phyloP scores from a whole-genome alignment of 2,888 invertebrate genomes.

The Oscheius onirici region DNA sequence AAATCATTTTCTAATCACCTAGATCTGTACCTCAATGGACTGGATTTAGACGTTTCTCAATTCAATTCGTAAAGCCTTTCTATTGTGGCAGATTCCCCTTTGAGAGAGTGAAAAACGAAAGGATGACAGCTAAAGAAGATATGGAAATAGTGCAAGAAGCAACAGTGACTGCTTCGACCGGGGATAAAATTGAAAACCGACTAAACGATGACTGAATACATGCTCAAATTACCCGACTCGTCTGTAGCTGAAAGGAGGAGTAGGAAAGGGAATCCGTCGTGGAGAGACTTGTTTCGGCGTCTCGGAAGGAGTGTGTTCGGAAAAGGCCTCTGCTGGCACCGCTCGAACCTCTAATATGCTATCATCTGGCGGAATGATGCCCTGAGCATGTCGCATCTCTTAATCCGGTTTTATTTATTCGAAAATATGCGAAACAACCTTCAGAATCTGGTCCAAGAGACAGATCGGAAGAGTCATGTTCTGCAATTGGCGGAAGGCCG shows the following conservation, averaged over 20 bases:
- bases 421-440: background rate
- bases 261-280: constrained; percentile 41
- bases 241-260: constrained; percentile 42
- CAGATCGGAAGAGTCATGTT: constrained; percentile 40
- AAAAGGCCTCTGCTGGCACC: constrained; percentile 25
- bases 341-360: constrained; percentile 32
- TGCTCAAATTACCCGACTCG: background rate
- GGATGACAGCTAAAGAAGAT: too few species aligned
- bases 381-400: constrained; percentile 28
- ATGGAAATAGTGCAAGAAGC: too few species aligned
- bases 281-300: background rate
- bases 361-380: constrained; percentile 30
- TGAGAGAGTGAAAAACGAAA: too few species aligned
- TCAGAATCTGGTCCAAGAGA: constrained; percentile 18
- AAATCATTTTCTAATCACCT: too few species aligned
- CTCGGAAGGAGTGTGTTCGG: constrained; percentile 5
- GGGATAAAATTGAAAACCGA: too few species aligned
- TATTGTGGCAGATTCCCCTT: too few species aligned
- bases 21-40: too few species aligned
- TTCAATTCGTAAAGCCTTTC: too few species aligned
- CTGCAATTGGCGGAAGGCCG: constrained; percentile 44
- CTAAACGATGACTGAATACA: too few species aligned
- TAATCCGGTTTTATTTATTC: background rate
- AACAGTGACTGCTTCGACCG: too few species aligned
- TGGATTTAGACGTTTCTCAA: too few species aligned